These are phyloP conservation scores for Microhierax caerulescens DNA, from an alignment of 2,797 vertebrate species.

Conservation along the genomic window DNA sequence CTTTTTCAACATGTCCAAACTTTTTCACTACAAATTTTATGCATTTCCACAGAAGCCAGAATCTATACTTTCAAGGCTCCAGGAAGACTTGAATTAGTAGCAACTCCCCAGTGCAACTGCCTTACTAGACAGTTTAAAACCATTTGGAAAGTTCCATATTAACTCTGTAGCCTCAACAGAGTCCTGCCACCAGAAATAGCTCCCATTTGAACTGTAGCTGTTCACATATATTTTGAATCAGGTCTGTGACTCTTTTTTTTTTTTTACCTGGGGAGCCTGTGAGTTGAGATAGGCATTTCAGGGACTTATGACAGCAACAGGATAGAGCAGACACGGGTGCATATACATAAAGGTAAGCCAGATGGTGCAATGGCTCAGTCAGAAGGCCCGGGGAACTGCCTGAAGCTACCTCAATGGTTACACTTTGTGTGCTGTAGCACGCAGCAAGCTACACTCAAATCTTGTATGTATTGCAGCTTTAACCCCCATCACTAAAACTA, in stretches of 20 bases:
- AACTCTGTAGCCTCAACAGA: not conserved
- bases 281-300: not conserved
- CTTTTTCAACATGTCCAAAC: not conserved
- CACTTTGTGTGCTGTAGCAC: not conserved
- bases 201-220: not conserved
- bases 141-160: not conserved
- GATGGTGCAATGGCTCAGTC: not conserved
- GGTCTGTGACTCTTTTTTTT: not conserved
- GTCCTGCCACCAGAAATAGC: constrained; percentile 3
- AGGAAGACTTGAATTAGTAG: not conserved
- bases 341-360: not conserved
- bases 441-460: not conserved
- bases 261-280: not conserved
- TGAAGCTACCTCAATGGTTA: not conserved
- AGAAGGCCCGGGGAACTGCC: not conserved
- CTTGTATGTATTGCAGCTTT: not conserved
- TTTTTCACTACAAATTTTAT: not conserved
- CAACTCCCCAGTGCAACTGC: not conserved
- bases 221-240: not conserved
- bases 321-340: not conserved
- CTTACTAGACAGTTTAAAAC: constrained; percentile 16
- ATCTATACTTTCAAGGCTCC: not conserved
- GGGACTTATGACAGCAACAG: not conserved
- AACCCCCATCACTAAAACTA: not conserved
- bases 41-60: not conserved